Evolutionary conservation across 2,113 vertebrate species (phyloP), one percentile per base, ranked within the genome.

Genomic region (Amphilophus citrinellus): DNA sequence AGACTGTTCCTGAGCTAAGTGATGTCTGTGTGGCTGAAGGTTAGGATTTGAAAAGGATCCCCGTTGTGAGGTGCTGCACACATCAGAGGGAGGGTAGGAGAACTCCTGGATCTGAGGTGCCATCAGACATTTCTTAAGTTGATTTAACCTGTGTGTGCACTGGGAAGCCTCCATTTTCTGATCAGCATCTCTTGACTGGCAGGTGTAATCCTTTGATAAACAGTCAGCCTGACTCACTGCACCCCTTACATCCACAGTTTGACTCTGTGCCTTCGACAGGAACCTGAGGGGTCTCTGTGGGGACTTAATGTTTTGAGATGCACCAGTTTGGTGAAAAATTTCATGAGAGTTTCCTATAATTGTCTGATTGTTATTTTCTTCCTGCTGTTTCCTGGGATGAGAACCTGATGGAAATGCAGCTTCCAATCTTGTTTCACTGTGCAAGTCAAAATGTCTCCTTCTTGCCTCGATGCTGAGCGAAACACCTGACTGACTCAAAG

Each of bases 101-200:
- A 73, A 50, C 61, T 79, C 61, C 53, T 79, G 68, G n/a, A 56
- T 76, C 17, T 59, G 84, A 68, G 84, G 75, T 37, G 37, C 65
- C 63, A 82, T 37, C 53, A 82, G 81, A 87, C 80, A 60, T 17
- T 80, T 87, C 47, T 91, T 79, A 22, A 50, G 27, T 78, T 3
- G 77, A 65, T 88, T 86, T 79, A 86, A 79, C 79, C 75, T 85
- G 37, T 79, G 44, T 27, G 17, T 20, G 42, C 37, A 60, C 17
- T 18, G 65, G 63, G 63, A 27, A 65, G 42, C 81, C 20, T 80
- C 87, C 4, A 1, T 30, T 63, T 58, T 56, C 17, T 24, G 71
- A 85, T 84, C 20, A 11, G 63, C 88, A 61, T 53, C 44, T 77
- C 68, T 87, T 84, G 88, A 93, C 78, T 76, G 89, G 77, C 88